Base-by-base conservation (phyloP, 1,140 invertebrate genomes). In the Neodiprion pinetum region DNA sequence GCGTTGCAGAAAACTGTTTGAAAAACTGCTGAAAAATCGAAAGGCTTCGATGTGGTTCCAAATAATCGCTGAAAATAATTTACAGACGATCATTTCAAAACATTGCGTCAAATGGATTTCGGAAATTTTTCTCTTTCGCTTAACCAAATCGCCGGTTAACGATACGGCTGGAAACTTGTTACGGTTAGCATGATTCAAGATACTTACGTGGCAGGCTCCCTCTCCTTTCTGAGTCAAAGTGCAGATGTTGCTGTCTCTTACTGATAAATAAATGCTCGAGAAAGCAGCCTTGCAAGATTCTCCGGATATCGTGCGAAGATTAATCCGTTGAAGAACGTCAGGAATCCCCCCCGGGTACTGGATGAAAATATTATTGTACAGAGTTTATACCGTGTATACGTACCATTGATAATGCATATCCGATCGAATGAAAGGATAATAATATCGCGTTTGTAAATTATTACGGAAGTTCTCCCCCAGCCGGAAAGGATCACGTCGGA, bases 181-280 rank as follows among this genome's bases (percentile, higher is more conserved):
- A 40, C 28, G 28, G 28, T 40, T 0, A 40, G 28, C 28, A 40
- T 1, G 28, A 40, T 40, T 40, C 28, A 50, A 9, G 28, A 1
- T 40, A 88, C 89, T 89, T 81, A 91, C 91, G 81, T 91, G 87
- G 73, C 91, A 91, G 23, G 90, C 89, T 53, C 91, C 90, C 85
- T 91, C 85, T n/a, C 91, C 91, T 47, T 78, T 77, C 76, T 89
- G 90, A 2, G 91, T 92, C 40, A 91, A 86, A 0, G 92, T 92
- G 77, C 92, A 93, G 40, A 93, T 90, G 76, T 92, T 90, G 7
- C 81, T 83, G 23, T 80, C 10, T 7, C 78, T 76, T 14, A 82
- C 1, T 10, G 67, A 21, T 40, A 5, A 49, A 1, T 73, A 69
- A 0, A 0, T 12, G 14, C 66, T 0, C 11, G 49, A 61, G n/a